A percentile compares a stretch with the other conserved stretches of the same genome.
These are phyloP conservation scores for Strigops habroptila DNA, from an alignment of 2,113 vertebrate species.

Conservation along the genomic window DNA sequence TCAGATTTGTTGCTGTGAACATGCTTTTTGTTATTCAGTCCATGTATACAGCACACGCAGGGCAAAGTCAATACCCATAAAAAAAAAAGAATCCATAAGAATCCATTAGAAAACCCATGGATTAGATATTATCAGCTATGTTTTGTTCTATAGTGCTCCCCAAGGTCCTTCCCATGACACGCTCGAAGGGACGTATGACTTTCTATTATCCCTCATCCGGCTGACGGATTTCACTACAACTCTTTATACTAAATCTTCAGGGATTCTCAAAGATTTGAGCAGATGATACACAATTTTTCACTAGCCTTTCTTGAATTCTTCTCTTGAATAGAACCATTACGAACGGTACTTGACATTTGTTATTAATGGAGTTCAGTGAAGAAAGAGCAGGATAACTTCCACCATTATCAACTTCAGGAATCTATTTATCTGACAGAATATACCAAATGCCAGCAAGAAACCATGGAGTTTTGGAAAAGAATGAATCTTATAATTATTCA, in stretches of 20 bases:
- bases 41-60: neutral
- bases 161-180: neutral
- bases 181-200: neutral
- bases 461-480: neutral
- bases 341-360: neutral
- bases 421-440: neutral
- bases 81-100: neutral
- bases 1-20: neutral
- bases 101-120: neutral
- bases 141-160: neutral
- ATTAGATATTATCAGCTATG: neutral
- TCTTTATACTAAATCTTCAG: neutral
- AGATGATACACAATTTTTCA: neutral
- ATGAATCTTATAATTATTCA: neutral
- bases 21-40: neutral
- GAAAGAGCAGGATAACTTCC: neutral
- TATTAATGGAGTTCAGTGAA: neutral
- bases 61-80: neutral
- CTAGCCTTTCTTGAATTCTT: neutral
- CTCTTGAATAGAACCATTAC: neutral
- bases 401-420: neutral
- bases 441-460: neutral
- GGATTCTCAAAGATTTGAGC: neutral
- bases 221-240: neutral
- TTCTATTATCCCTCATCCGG: neutral